A percentile compares a stretch with the other conserved stretches of the same genome.
Evolutionary conservation across 2,888 invertebrate species (phyloP).

Genomic region (Rhingia campestris): DNA sequence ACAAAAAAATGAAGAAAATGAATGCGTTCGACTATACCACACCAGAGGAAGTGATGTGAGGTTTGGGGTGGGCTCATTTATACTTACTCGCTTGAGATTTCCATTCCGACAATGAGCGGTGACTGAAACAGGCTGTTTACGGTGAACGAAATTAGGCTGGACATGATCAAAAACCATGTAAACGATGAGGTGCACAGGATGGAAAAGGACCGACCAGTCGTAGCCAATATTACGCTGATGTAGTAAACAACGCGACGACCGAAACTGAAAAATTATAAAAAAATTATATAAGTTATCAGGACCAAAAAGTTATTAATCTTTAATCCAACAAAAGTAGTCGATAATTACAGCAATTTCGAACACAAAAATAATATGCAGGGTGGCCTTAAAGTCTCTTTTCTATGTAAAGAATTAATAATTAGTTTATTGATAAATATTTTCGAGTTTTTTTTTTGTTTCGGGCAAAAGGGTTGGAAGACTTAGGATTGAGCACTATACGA

Average conservation of each 20-base stretch:
- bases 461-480: too few relatives aligned
- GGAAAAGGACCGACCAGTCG: constrained; percentile 82
- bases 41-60: constrained; percentile 8
- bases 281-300: too few relatives aligned
- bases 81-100: constrained; percentile 84
- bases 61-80: constrained; percentile 3
- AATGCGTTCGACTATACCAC: constrained; percentile 25
- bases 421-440: too few relatives aligned
- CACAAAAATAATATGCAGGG: too few relatives aligned
- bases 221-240: constrained; percentile 82
- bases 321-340: neutral
- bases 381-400: too few relatives aligned
- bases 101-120: constrained; percentile 84
- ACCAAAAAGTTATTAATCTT: neutral
- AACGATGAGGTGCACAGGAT: constrained; percentile 82
- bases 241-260: constrained; percentile 84
- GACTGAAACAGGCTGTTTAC: constrained; percentile 83
- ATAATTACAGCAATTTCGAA: neutral
- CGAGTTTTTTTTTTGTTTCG: too few relatives aligned
- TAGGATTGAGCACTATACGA: too few relatives aligned
- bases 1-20: constrained; percentile 23
- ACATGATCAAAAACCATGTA: constrained; percentile 82
- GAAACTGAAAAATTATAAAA: constrained; percentile 79
- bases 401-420: too few relatives aligned
- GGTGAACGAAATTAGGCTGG: constrained; percentile 83